phyloP scores from a whole-genome alignment of 2,797 vertebrate species.

The Poecilia gillii region DNA sequence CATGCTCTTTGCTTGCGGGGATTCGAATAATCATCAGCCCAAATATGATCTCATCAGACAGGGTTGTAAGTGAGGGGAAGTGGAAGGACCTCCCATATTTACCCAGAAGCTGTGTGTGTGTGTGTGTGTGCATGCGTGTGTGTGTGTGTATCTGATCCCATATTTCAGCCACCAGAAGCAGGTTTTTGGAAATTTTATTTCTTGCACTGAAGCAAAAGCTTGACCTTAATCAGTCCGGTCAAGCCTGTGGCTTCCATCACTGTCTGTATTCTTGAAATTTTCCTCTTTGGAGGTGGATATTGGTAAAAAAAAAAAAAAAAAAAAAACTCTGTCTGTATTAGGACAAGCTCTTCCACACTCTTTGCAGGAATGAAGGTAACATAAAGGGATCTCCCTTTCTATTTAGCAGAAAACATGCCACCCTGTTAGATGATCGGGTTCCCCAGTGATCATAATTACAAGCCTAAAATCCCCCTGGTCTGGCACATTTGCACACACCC shows the following conservation, averaged over 20 bases:
- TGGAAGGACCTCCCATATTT: conserved; percentile 55
- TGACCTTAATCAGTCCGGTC: conserved; percentile 75
- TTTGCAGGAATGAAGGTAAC: conserved; percentile 44
- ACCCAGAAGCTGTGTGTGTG: conserved; percentile 52
- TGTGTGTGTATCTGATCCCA: conserved; percentile 69
- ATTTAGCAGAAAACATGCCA: conserved; percentile 70
- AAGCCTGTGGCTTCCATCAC: conserved; percentile 61
- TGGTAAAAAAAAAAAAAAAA: neutral
- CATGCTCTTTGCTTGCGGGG: conserved; percentile 41
- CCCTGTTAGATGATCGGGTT: conserved; percentile 64
- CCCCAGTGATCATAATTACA: conserved; percentile 72
- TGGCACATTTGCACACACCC: conserved; percentile 42
- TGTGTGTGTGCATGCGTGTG: conserved; percentile 8
- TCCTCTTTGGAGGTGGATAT: conserved; percentile 44
- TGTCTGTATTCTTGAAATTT: conserved; percentile 34
- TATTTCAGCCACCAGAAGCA: conserved; percentile 74
- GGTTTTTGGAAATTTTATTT: conserved; percentile 58
- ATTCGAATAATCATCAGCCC: conserved; percentile 58
- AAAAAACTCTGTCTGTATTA: conserved; percentile 10
- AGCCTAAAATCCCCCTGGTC: conserved; percentile 58
- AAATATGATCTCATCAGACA: conserved; percentile 75
- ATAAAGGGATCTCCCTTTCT: conserved; percentile 69
- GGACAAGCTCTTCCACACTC: conserved; percentile 29
- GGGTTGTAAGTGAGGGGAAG: conserved; percentile 54
- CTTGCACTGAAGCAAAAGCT: conserved; percentile 30